Base-by-base conservation (phyloP, 2,888 invertebrate genomes). In the Parthenolecanium corni region DNA sequence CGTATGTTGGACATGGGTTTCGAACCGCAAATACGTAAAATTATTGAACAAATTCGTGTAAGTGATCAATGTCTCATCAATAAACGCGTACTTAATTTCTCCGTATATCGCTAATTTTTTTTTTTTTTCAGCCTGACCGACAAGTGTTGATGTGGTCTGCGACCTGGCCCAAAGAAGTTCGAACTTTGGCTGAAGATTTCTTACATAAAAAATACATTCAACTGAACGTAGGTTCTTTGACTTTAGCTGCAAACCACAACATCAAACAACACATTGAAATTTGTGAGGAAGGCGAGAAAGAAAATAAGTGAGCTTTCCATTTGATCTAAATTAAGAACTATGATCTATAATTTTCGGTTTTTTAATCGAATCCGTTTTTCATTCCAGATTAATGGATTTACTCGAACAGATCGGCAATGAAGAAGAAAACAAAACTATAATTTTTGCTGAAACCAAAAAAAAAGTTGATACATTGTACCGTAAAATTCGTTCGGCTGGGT, bases 91-190 rank as follows among this genome's bases (percentile, higher is more conserved):
- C 2, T 11, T 14, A 40, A 31, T 52, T 3, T 52, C 9, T n/a
- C 11, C n/a, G 31, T 16, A 11, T 20, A 2, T 3, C 4, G 3
- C n/a, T 52, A 16, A 4, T 31, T 18, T 3, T 4, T 44, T 44
- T 38, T 44, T 44, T 14, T 52, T 65, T 69, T 5, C 66, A 77
- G 76, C 93, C 93, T 16, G 93, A 95, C 72, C 79, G 96, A 70
- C 96, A 97, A 75, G 93, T 92, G 14, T 78, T 96, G 51, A 97
- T 97, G 96, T 97, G 94, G 91, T 93, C 93, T 66, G 96, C 96
- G 0, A 97, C 96, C 12, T 97, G 96, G 96, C 96, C 96, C 0
- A 93, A 91, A 72, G 96, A 96, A 78, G 95, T 97, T 1, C 68
- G 69, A 16, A 69, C 68, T 40, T 58, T 70, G 9, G 96, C 96